Evolutionary conservation across 2,888 invertebrate species (phyloP), one percentile per base, ranked within the genome.

Genomic region (Pristionchus arcanus): DNA sequence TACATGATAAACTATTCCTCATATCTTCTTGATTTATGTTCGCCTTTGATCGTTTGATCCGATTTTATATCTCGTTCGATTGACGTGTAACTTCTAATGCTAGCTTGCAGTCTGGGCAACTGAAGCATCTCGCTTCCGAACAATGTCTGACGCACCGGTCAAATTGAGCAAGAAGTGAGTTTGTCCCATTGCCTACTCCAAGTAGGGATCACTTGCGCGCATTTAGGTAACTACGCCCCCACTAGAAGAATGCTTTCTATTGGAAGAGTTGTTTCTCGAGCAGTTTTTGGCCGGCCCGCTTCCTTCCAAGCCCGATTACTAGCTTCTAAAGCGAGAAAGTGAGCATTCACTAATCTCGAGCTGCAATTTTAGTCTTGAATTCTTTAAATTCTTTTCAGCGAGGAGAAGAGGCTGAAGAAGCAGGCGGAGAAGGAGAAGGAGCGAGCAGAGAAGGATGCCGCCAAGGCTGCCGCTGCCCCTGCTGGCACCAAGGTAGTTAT

Each of bases 341-440:
- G 86, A 86, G 86, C 84, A 42, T 42, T 77, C 55, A 84, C 53
- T 84, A 53, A 3, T 55, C 31, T 84, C 53, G 84, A 84, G 28
- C 25, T 71, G 42, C 9, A 87, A 74, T 4, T 53, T 81, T 37
- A 19, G 0, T 1, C 11, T 5, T 68, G n/a, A 25, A 28, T 25
- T 28, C n/a, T 19, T 19, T 5, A n/a, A 37, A 49, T 7, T 9
- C 13, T 86, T 95, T 90, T 16, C 93, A 99, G 98, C 96, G 98
- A 99, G 96, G 96, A 97, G 93, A 99, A 99, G 96, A 96, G 98
- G 90, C 97, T 98, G 21, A 95, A 97, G 90, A 99, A 98, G 96
- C 97, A 97, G 16, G 98, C 98, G 95, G 97, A 98, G 95, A 98
- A 98, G 95, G 97, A 97, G 21, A 97, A 98, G 95, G 98, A 98